These are phyloP conservation scores for Charina bottae DNA, from an alignment of 2,113 vertebrate genomes.

Conservation along the genomic window DNA sequence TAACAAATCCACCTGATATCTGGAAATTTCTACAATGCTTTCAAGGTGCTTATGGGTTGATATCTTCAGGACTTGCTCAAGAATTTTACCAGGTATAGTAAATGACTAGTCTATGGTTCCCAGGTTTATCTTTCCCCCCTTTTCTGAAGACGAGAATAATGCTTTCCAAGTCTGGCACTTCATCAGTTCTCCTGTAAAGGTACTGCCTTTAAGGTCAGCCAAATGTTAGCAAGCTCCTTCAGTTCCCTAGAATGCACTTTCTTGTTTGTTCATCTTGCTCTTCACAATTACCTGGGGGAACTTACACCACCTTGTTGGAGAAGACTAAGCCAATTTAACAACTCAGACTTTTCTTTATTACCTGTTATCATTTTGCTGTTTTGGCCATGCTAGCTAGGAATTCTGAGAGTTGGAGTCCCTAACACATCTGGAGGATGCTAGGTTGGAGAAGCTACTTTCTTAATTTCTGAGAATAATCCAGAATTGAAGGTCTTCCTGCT, in stretches of 20 bases:
- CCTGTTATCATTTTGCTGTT: background rate
- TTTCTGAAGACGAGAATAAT: background rate
- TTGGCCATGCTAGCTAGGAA: background rate
- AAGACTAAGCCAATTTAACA: background rate
- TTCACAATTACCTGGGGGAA: background rate
- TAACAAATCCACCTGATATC: too few species aligned
- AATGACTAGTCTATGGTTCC: background rate
- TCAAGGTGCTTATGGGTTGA: background rate
- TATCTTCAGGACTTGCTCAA: background rate
- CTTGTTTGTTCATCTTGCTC: background rate
- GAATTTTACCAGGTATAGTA: background rate
- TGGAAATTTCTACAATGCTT: too few species aligned
- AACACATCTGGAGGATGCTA: background rate
- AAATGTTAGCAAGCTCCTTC: background rate
- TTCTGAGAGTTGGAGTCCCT: background rate
- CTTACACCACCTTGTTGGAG: background rate
- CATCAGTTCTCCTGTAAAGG: background rate
- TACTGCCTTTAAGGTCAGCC: background rate
- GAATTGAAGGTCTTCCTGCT: background rate
- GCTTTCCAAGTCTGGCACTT: background rate
- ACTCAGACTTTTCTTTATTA: background rate
- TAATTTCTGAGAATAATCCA: background rate
- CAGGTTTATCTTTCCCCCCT: background rate
- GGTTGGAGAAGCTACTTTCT: constrained; percentile 2
- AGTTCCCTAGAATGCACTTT: background rate